Percentiles rank a stretch among this genome's conserved stretches.
These are phyloP conservation scores for Desmophyllum pertusum DNA, from an alignment of 92 coral and sea anemone species.

Conservation along the genomic window DNA sequence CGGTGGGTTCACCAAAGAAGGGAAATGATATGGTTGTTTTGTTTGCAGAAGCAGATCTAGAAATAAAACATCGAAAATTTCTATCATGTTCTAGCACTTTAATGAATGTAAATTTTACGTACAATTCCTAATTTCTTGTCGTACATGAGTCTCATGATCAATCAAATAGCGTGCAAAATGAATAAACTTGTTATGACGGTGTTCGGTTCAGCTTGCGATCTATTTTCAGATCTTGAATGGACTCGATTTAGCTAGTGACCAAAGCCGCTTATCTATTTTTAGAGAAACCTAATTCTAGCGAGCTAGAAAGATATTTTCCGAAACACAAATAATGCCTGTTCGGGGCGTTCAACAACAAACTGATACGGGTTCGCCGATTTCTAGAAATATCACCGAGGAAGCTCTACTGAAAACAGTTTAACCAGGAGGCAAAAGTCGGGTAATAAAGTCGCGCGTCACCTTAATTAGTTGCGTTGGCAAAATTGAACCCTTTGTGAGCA, in stretches of 20 bases:
- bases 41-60: background rate
- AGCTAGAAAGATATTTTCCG: background rate
- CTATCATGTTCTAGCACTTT: background rate
- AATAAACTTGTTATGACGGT: background rate
- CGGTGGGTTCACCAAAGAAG: background rate
- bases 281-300: background rate
- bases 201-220: background rate
- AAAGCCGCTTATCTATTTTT: slow-evolving; percentile 2
- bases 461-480: too few relatives aligned
- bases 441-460: too few relatives aligned
- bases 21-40: background rate
- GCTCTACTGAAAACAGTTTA: background rate
- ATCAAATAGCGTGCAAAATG: background rate
- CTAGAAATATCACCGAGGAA: too few relatives aligned
- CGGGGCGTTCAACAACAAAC: background rate
- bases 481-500: background rate
- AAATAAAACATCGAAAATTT: background rate
- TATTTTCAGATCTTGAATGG: background rate
- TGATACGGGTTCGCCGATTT: background rate
- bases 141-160: background rate
- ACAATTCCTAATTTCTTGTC: background rate
- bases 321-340: background rate
- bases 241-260: background rate
- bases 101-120: background rate
- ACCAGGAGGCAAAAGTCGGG: too few relatives aligned